phyloP scores from a whole-genome alignment of 2,888 invertebrate species.

The Agonopterix arenella region DNA sequence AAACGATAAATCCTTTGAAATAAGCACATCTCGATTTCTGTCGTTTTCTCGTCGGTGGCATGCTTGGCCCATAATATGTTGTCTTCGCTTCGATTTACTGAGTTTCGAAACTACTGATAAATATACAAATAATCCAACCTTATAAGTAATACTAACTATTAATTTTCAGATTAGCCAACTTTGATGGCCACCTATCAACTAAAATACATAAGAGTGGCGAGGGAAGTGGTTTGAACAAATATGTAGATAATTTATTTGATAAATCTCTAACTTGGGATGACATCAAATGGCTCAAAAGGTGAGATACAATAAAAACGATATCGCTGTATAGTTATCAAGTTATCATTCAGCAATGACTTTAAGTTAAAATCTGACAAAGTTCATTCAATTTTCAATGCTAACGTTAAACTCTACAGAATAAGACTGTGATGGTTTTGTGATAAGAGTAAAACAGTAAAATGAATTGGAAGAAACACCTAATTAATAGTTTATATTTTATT shows the following conservation, averaged over 20 bases:
- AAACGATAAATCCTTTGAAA: too few species aligned
- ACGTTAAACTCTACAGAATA: too few species aligned
- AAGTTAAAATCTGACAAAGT: too few species aligned
- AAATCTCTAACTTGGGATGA: slow-evolving; percentile 91
- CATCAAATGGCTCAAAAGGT: slow-evolving; percentile 89
- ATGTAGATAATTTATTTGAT: slow-evolving; percentile 87
- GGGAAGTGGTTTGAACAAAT: slow-evolving; percentile 87
- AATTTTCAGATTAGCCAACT: slow-evolving; percentile 85
- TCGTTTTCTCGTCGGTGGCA: too few species aligned
- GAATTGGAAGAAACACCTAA: not conserved
- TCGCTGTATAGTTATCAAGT: too few species aligned
- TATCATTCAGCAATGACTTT: too few species aligned
- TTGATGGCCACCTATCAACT: slow-evolving; percentile 74
- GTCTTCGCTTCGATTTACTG: too few species aligned
- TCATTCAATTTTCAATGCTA: too few species aligned
- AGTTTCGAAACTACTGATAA: too few species aligned
- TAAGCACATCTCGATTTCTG: too few species aligned
- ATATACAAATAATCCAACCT: too few species aligned
- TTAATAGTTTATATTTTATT: slow-evolving; percentile 2
- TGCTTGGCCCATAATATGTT: too few species aligned
- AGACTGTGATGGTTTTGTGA: not conserved
- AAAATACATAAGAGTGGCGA: slow-evolving; percentile 65
- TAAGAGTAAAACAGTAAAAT: not conserved
- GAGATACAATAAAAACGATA: slow-evolving; percentile 4
- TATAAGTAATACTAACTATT: not conserved